Evolutionary conservation across 2,113 vertebrate genomes (phyloP), one percentile per base, ranked within the genome.

Genomic region (Microtus oregoni): DNA sequence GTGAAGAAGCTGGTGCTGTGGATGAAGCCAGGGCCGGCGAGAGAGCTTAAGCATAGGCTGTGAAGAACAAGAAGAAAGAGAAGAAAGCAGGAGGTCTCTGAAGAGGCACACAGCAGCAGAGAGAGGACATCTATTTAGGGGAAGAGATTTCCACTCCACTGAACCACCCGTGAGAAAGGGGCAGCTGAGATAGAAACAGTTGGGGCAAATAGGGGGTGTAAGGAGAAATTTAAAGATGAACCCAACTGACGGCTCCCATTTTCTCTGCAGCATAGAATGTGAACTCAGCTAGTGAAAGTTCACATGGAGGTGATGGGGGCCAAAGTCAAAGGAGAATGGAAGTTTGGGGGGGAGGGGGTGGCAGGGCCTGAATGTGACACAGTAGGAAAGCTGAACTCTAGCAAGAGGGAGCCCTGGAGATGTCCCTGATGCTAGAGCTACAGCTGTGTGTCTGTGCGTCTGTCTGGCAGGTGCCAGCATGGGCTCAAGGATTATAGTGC

Each of bases 171-270:
- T 35, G n/a, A 35, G 38, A 87, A 28, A 1, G 70, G 70, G 47
- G 32, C 1, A 1, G 11, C 5, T 6, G 67, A 83, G 44, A 30
- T 30, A 6, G 35, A 77, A 68, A 55, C 3, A 35, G 1, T 35
- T 0, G 1, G 17, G 15, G 19, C 1, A 58, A 58, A 58, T 4
- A 38, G 0, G 24, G 47, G 14, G 10, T 14, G 4, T 4, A 35
- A 44, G 67, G 19, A 14, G 0, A 26, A 41, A 4, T 24, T 3
- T n/a, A 61, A 50, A 30, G 89, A 9, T 72, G 22, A n/a, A 22
- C 20, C 38, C 70, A 24, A 3, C 20, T 5, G 24, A 35, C 1
- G 24, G 20, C 13, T 72, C 85, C 52, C 12, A 2, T 58, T 67
- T 52, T 47, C 67, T 61, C 44, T 86, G 58, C 35, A 52, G 58